phyloP scores from a whole-genome alignment of 2,888 invertebrate species.

The Cryptocephalus moraei region DNA sequence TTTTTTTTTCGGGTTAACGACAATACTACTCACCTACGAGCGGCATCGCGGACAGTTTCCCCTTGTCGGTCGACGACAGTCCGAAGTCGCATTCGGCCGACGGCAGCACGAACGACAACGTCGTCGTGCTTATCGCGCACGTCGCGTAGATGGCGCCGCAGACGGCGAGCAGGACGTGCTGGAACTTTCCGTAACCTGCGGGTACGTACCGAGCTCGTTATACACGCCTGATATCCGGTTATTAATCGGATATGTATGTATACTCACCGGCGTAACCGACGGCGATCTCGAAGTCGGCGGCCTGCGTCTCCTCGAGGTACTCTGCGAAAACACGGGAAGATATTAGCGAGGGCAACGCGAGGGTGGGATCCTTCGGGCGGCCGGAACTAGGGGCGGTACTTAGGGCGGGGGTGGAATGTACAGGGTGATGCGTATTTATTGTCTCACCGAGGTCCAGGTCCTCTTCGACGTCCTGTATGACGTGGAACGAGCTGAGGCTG shows the following conservation, averaged over 20 bases:
- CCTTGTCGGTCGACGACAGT: conserved; percentile 47
- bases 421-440: no score
- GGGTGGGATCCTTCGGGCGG: no score
- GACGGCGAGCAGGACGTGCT: conserved; percentile 48
- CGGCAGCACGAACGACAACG: conserved; percentile 55
- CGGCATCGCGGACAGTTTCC: conserved; percentile 49
- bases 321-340: conserved; percentile 34
- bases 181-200: conserved; percentile 55
- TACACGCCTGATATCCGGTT: no score
- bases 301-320: conserved; percentile 41
- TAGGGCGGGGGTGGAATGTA: no score
- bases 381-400: no score
- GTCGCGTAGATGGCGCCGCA: conserved; percentile 59
- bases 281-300: conserved; percentile 52
- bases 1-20: no score
- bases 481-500: no score
- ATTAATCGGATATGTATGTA: no score
- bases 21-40: conserved; percentile 43
- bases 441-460: no score
- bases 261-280: conserved; percentile 47
- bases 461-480: no score
- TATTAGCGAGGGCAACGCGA: no score
- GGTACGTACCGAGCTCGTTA: conserved; percentile 3
- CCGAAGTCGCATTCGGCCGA: conserved; percentile 48
- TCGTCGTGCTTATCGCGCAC: conserved; percentile 57